Evolutionary conservation across 2,888 invertebrate species (phyloP), one percentile per base, ranked within the genome.

Genomic region (Agrochola macilenta): DNA sequence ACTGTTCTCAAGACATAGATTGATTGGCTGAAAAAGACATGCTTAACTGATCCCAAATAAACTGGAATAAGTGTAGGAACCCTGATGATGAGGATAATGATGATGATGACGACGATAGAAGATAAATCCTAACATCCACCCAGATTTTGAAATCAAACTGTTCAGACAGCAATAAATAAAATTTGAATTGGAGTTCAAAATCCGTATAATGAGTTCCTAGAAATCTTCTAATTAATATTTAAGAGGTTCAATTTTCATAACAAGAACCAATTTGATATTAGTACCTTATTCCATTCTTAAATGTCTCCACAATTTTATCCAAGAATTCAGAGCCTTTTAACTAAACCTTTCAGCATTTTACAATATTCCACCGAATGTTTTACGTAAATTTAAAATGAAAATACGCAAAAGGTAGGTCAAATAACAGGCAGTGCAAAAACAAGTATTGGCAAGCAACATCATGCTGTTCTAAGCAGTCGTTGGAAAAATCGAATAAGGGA

Each of bases 401-500:
- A 75, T 68, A 75, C n/a, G 54, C 46, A 23, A 70, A 73, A 82
- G 85, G 57, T 85, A 69, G 75, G 85, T 79, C 85, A 79, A 76
- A 83, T 83, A 83, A 71, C 79, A 71, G 73, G 46, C 70, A 74
- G 70, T 64, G 74, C 49, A 57, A 85, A 78, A 82, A 76, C 79
- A 76, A 73, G 85, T 82, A 85, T 58, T 74, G 85, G 85, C 66
- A 85, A 82, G 85, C 35, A 64, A 54, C 35, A 61, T 79, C 85
- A 82, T 82, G 84, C 75, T 43, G 43, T 30, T 43, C 64, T 58
- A 78, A 78, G 82, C 52, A 61, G 14, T 82, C 61, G 74, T 74
- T 74, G 70, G 78, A 84, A 82, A 85, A 84, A 85, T 79, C 75
- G 78, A 82, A 84, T 84, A 84, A 75, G 82, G 85, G 39, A 71